Percentiles rank a stretch among this genome's conserved stretches.
Conservation (phyloP, 2,113 vertebrate genomes). For the Brachyistius frenatus region DNA sequence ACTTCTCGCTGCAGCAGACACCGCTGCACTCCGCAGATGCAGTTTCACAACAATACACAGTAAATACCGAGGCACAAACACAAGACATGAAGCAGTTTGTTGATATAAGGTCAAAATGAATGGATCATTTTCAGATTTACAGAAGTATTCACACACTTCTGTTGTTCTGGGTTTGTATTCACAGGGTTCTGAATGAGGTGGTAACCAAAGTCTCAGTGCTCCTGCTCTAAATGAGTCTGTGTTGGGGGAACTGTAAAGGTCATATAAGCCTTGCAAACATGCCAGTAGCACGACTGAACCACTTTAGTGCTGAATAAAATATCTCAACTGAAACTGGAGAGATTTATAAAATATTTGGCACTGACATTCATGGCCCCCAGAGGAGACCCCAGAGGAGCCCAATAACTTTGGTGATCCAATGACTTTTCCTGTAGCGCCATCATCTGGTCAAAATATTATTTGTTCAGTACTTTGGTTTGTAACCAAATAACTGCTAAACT, state of each 20-base stretch:
- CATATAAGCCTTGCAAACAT: too few relatives aligned
- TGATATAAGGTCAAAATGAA: conserved; percentile 1
- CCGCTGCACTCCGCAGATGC: conserved; percentile 18
- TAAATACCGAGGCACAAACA: neutral
- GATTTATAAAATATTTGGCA: neutral
- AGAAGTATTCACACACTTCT: neutral
- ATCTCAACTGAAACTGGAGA: too few relatives aligned
- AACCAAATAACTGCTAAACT: too few relatives aligned
- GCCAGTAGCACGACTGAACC: too few relatives aligned
- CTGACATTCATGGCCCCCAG: neutral
- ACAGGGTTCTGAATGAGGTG: too few relatives aligned
- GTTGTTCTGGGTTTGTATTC: neutral
- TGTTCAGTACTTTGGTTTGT: too few relatives aligned
- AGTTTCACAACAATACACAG: conserved; percentile 48
- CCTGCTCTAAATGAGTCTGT: too few relatives aligned
- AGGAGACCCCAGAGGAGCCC: neutral
- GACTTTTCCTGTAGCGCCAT: neutral
- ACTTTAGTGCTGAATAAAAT: too few relatives aligned
- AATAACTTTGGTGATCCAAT: neutral
- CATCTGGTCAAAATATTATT: neutral
- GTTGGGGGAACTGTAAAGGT: too few relatives aligned
- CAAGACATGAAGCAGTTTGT: neutral
- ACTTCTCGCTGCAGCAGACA: conserved; percentile 17
- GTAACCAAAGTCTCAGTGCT: neutral
- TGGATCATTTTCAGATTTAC: neutral